Conservation (phyloP, 2,113 vertebrate genomes). For the Columba janthina region DNA sequence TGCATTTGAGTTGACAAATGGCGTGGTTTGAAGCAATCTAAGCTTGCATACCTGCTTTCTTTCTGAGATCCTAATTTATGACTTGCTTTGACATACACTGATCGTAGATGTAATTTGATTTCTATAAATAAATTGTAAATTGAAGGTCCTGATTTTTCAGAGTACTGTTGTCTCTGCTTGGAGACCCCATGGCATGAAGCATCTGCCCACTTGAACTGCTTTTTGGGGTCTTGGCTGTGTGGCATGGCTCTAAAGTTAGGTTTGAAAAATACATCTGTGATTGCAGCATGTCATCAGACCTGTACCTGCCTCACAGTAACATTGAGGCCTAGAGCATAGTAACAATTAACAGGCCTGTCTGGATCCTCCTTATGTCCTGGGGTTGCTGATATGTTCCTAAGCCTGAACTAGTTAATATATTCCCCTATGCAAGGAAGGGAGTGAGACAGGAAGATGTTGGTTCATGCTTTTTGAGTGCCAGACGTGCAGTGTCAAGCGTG, state of each 20-base stretch:
- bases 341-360: not conserved
- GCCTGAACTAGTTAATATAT: not conserved
- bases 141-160: no score
- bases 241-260: not conserved
- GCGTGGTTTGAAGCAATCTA: not conserved
- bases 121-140: not conserved
- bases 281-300: not conserved
- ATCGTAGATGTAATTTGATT: not conserved
- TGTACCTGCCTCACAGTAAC: not conserved
- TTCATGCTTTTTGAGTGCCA: not conserved
- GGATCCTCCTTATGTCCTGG: not conserved
- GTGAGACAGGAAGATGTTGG: not conserved
- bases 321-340: not conserved
- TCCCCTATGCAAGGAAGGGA: not conserved
- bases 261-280: not conserved
- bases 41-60: not conserved
- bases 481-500: not conserved
- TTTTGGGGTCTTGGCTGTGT: not conserved
- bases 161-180: not conserved
- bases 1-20: not conserved
- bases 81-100: not conserved
- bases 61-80: not conserved
- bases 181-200: not conserved
- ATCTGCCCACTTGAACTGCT: not conserved
- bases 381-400: not conserved